These are phyloP conservation scores for Mionectes olivaceus DNA, from an alignment of 2,797 vertebrate genomes.

Conservation along the genomic window DNA sequence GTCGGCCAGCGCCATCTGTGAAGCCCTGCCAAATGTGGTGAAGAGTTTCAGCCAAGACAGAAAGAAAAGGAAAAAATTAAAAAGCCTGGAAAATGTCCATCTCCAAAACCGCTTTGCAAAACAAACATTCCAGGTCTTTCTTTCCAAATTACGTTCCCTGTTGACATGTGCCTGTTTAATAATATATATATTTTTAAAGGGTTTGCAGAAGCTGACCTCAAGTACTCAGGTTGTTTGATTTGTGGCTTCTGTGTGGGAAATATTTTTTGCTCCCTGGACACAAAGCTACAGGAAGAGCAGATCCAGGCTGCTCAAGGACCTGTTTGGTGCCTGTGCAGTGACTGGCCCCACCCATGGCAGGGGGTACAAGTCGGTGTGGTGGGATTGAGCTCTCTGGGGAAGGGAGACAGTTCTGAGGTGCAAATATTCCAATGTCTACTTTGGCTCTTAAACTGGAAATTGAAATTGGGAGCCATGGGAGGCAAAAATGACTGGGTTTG, in stretches of 20 bases:
- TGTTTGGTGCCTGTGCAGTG: not conserved
- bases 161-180: slow-evolving; percentile 18
- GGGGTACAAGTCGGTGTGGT: accelerated
- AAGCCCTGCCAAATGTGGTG: slow-evolving; percentile 52
- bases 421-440: not conserved
- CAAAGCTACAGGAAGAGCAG: not conserved
- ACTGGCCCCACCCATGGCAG: not conserved
- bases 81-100: slow-evolving; percentile 26
- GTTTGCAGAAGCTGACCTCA: not conserved
- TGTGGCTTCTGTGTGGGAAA: not conserved
- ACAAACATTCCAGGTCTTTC: slow-evolving; percentile 52
- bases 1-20: slow-evolving; percentile 55
- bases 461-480: not conserved
- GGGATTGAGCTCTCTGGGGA: not conserved
- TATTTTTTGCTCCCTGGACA: not conserved
- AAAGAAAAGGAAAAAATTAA: slow-evolving; percentile 52
- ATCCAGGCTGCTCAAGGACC: not conserved
- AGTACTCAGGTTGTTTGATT: not conserved
- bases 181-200: not conserved
- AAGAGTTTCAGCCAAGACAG: slow-evolving; percentile 56
- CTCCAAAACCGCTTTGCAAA: slow-evolving; percentile 46
- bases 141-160: not conserved
- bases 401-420: not conserved
- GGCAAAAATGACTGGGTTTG: not conserved
- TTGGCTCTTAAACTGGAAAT: accelerated